These are phyloP conservation scores for Ceratina australensis DNA, from an alignment of 1,140 invertebrate species.

Conservation along the genomic window DNA sequence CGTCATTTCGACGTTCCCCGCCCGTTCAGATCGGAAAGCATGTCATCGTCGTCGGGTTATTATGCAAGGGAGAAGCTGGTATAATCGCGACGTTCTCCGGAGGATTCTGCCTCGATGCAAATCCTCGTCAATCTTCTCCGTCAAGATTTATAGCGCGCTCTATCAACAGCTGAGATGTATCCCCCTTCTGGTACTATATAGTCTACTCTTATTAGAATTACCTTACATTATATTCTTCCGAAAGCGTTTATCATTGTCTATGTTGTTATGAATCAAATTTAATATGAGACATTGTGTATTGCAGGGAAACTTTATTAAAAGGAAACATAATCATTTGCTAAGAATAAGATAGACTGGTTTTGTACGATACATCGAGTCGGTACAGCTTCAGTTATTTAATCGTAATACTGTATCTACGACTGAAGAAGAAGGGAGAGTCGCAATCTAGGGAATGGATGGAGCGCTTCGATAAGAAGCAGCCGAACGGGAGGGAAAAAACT, in stretches of 20 bases:
- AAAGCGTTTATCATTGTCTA: too few species aligned
- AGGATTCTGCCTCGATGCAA: slow-evolving; percentile 10
- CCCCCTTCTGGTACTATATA: too few species aligned
- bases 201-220: too few species aligned
- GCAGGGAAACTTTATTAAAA: too few species aligned
- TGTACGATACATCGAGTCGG: too few species aligned
- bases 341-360: too few species aligned
- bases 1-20: slow-evolving; percentile 60
- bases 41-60: slow-evolving; percentile 64
- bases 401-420: too few species aligned
- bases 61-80: slow-evolving; percentile 59
- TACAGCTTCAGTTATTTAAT: too few species aligned
- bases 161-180: neutral
- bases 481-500: neutral
- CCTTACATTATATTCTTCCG: too few species aligned
- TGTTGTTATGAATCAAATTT: too few species aligned
- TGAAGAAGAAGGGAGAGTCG: neutral
- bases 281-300: too few species aligned
- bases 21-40: slow-evolving; percentile 49
- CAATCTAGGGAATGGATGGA: neutral
- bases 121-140: slow-evolving; percentile 1
- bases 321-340: too few species aligned
- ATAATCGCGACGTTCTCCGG: slow-evolving; percentile 1
- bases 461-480: neutral
- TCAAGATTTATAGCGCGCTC: neutral